Percentiles rank a stretch among this genome's conserved stretches.
phyloP scores from a whole-genome alignment of 2,888 invertebrate genomes.

The Lycaena phlaeas region DNA sequence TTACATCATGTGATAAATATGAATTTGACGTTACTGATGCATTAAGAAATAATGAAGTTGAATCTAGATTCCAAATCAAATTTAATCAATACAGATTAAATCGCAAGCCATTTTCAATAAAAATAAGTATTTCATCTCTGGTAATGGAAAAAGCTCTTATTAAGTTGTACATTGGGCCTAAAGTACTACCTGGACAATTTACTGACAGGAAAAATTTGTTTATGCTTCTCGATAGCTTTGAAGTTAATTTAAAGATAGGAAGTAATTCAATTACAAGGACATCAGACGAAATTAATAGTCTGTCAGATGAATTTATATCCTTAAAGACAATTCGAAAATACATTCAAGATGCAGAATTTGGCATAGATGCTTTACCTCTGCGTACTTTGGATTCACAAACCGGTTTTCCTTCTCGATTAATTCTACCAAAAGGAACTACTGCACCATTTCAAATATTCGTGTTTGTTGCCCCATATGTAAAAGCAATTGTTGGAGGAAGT shows the following conservation, averaged over 20 bases:
- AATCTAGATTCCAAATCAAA: slow-evolving; percentile 49
- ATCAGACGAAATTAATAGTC: slow-evolving; percentile 72
- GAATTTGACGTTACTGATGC: slow-evolving; percentile 77
- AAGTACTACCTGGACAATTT: slow-evolving; percentile 73
- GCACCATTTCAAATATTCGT: slow-evolving; percentile 77
- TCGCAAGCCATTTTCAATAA: slow-evolving; percentile 79
- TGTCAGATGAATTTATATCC: slow-evolving; percentile 75
- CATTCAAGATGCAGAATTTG: slow-evolving; percentile 71
- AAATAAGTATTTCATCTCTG: slow-evolving; percentile 75
- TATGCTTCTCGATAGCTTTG: slow-evolving; percentile 74
- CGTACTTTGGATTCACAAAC: slow-evolving; percentile 68
- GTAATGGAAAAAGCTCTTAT: slow-evolving; percentile 73
- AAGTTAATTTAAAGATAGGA: slow-evolving; percentile 74
- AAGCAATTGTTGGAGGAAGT: slow-evolving; percentile 40
- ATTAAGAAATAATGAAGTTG: slow-evolving; percentile 40
- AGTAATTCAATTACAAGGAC: slow-evolving; percentile 76
- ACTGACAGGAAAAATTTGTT: slow-evolving; percentile 68
- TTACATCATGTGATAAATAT: slow-evolving; percentile 77
- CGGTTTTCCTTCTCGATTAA: slow-evolving; percentile 78
- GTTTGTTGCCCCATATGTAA: slow-evolving; percentile 70
- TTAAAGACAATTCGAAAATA: slow-evolving; percentile 73
- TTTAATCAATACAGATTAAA: slow-evolving; percentile 77
- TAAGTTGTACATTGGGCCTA: slow-evolving; percentile 80
- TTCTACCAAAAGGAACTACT: slow-evolving; percentile 79
- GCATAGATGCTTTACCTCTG: slow-evolving; percentile 58